Percentiles rank a stretch among this genome's conserved stretches.
Evolutionary conservation across 1,140 invertebrate species (phyloP).

Genomic region (Drosophila willistoni): DNA sequence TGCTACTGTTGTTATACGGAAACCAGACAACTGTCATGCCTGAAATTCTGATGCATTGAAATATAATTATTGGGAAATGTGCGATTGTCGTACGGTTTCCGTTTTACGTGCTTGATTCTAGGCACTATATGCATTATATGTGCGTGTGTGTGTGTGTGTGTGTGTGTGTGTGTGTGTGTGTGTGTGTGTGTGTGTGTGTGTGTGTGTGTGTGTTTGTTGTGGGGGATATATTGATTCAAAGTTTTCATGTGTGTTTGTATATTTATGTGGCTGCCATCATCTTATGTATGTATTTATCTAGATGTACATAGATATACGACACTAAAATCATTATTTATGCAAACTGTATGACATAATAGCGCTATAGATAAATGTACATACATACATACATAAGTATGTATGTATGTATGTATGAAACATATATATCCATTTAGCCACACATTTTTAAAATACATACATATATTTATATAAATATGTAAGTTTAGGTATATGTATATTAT

Average conservation of each 20-base stretch:
- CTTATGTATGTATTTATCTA: not conserved
- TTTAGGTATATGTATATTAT: not conserved
- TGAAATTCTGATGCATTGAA: conserved; percentile 80
- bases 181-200: not conserved
- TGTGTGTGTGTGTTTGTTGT: conserved; percentile 11
- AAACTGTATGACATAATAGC: conserved; percentile 2
- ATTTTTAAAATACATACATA: not conserved
- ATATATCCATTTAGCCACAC: not conserved
- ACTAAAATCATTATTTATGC: conserved; percentile 9
- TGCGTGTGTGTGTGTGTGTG: not conserved
- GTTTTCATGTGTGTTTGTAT: not conserved
- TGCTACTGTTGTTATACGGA: conserved; percentile 51
- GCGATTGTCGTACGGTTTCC: conserved; percentile 79
- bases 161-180: conserved; percentile 5
- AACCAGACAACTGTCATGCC: conserved; percentile 74
- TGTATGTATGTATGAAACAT: not conserved
- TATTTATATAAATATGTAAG: not conserved
- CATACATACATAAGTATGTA: not conserved
- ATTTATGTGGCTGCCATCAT: not conserved
- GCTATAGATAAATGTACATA: not conserved
- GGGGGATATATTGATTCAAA: conserved; percentile 6
- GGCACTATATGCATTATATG: not conserved
- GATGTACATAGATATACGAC: not conserved
- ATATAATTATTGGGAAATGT: conserved; percentile 82
- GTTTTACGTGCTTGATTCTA: conserved; percentile 58